Conservation (phyloP, 1,140 invertebrate genomes). For the Cyrtorhinus lividipennis region DNA sequence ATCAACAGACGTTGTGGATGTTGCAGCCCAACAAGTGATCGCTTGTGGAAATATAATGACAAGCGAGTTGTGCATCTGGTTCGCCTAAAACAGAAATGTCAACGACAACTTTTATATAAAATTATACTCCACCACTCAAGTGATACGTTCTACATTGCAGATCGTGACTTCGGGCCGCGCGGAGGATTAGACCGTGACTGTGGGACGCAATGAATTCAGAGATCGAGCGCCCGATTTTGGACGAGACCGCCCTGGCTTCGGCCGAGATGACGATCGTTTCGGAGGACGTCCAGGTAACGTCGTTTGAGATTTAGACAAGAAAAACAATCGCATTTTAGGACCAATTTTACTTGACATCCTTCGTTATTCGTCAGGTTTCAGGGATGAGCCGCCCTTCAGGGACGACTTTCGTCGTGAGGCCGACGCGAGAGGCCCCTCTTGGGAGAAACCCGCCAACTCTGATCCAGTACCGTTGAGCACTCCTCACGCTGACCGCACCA, state of each 20-base stretch:
- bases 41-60: too few species aligned
- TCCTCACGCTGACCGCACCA: conserved; percentile 36
- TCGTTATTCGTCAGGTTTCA: not conserved
- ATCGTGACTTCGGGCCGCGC: not conserved
- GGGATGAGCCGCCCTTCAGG: not conserved
- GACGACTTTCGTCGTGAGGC: too few species aligned
- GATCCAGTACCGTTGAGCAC: conserved; percentile 21
- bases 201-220: conserved; percentile 27
- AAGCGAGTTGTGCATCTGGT: too few species aligned
- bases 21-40: too few species aligned
- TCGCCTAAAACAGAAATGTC: too few species aligned
- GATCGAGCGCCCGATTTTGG: conserved; percentile 30
- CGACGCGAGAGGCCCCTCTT: too few species aligned
- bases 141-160: too few species aligned
- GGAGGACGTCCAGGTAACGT: not conserved
- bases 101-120: too few species aligned
- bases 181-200: not conserved
- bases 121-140: too few species aligned
- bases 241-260: not conserved
- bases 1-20: too few species aligned
- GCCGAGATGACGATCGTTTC: conserved; percentile 24
- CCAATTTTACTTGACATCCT: too few species aligned
- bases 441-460: conserved; percentile 28
- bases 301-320: conserved; percentile 17
- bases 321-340: too few species aligned